Evolutionary conservation across 2,797 vertebrate species (phyloP).

Genomic region (Gephyroberyx darwinii): DNA sequence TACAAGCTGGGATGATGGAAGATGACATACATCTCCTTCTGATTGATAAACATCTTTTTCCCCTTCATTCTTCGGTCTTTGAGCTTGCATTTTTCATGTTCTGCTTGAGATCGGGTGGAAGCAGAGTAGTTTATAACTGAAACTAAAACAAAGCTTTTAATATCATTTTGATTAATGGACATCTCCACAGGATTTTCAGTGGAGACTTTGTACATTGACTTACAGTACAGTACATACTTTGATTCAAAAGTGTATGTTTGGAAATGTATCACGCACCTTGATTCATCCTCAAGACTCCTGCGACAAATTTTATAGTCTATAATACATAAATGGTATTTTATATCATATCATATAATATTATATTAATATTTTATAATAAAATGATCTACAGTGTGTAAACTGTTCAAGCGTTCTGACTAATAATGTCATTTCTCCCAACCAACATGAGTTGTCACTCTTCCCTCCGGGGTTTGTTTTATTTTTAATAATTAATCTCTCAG

Average conservation of each 20-base stretch:
- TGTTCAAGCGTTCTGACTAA: slow-evolving; percentile 41
- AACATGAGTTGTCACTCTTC: slow-evolving; percentile 68
- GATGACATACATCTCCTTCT: slow-evolving; percentile 44
- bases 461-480: slow-evolving; percentile 73
- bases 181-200: neutral
- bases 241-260: slow-evolving; percentile 42
- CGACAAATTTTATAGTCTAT: slow-evolving; percentile 40
- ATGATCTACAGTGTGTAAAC: slow-evolving; percentile 40
- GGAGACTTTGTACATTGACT: neutral
- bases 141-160: neutral
- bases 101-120: slow-evolving; percentile 37
- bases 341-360: slow-evolving; percentile 40
- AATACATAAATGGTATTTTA: slow-evolving; percentile 19
- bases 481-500: slow-evolving; percentile 80
- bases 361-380: slow-evolving; percentile 48
- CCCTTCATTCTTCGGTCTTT: slow-evolving; percentile 26
- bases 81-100: slow-evolving; percentile 39
- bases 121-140: slow-evolving; percentile 8
- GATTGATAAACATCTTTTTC: slow-evolving; percentile 33
- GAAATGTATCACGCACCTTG: slow-evolving; percentile 24
- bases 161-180: no score
- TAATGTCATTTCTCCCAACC: slow-evolving; percentile 58
- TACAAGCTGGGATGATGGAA: slow-evolving; percentile 36
- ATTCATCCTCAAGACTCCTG: slow-evolving; percentile 20
- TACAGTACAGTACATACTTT: slow-evolving; percentile 20